Base-by-base conservation (phyloP, 2,888 invertebrate species). In the Orthonevra nobilis region DNA sequence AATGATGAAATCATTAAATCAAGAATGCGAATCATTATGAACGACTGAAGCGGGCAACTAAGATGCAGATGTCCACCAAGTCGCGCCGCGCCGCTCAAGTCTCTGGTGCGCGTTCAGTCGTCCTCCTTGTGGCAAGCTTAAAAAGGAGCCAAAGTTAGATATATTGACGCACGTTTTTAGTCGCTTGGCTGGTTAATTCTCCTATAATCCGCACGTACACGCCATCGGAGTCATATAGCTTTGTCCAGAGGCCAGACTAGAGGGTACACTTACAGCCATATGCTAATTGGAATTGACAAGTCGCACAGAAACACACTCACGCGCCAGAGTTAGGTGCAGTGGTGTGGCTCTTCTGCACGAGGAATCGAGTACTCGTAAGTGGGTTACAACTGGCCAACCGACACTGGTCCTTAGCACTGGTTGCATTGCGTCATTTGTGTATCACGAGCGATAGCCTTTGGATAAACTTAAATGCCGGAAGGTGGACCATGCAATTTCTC, bases 1-100 rank as follows among this genome's bases (percentile, higher is more conserved):
- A 79, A 79, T 79, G 73, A 79, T 79, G 73, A 79, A 79, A 79
- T 72, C 77, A 79, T 79, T 73, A 79, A 61, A 46, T 61, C 61
- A 75, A 75, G 73, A 79, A 66, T 73, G 66, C 72, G 34, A 60
- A 64, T 77, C 77, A 77, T 64, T 54, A 72, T 58, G 61, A 54
- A 63, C 40, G 52, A 61, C 34, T 54, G 54, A 52, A 23, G n/a
- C 26, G 12, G 12, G 5, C 32, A 2, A 9, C 1, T 0, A n/a
- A n/a, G n/a, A 17, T 7, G 36, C 40, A 20, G n/a, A 36, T 32
- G n/a, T n/a, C n/a, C n/a, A n/a, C 9, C 19, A 14, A 28, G 36
- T 20, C 10, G n/a, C 30, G 40, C 32, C 28, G 30, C 44, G 9
- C 38, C 38, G 17, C 7, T n/a, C n/a, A n/a, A n/a, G n/a, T n/a